Evolutionary conservation across 2,888 invertebrate species (phyloP), one percentile per base, ranked within the genome.

Genomic region (Apamea sordens): DNA sequence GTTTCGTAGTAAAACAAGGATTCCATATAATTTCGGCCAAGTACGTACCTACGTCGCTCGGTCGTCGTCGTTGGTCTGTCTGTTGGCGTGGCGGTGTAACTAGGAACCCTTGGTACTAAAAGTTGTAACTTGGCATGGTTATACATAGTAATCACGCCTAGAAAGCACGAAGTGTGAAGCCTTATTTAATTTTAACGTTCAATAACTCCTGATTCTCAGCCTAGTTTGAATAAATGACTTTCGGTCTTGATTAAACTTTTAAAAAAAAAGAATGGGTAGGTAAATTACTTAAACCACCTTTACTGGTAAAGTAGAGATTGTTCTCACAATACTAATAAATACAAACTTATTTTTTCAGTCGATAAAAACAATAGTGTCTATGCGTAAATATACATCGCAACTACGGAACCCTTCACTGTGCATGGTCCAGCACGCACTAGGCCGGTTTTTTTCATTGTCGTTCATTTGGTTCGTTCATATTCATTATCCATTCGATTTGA

Each of bases 401-500:
- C 63, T 11, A 50, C 70, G 61, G 36, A 61, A 71, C n/a, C 18
- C 11, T 36, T 59, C n/a, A 59, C 4, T 41, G 13, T 59, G 18
- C 36, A 11, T 59, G 18, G 59, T 59, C n/a, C 18, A 7, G 13
- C n/a, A n/a, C 13, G n/a, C 36, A 61, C 21, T 36, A 59, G 0
- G 18, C 36, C 7, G 11, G 6, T n/a, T 18, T 15, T 32, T 50
- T 13, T 28, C 15, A 64, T 11, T 41, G 3, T 50, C 28, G 0
- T 69, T 78, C 70, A 56, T 56, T 82, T 18, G 0, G 2, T 68
- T 79, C 65, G 36, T 47, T 81, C 71, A 13, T 56, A 36, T 44
- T 56, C 4, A 0, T 0, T 21, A 13, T 41, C 56, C 71, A 64
- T 72, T 69, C 65, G 6, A 28, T 50, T 53, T 65, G 24, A 28